Conservation (phyloP, 2,797 vertebrate genomes). For the Vultur gryphus region DNA sequence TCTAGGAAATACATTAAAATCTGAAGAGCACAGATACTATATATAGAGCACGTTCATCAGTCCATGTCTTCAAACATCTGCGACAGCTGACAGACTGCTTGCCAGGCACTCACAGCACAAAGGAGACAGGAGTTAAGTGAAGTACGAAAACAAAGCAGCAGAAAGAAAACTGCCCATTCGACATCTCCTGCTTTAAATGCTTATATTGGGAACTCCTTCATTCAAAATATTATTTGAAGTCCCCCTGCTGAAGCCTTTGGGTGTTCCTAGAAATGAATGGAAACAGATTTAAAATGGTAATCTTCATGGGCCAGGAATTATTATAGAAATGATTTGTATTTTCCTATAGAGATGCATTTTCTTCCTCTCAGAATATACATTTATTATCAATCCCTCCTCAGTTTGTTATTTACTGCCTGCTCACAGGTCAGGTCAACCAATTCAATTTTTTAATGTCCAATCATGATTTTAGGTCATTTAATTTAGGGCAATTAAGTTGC, state of each 20-base stretch:
- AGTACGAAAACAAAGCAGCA: not conserved
- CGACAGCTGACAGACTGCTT: not conserved
- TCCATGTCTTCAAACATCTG: not conserved
- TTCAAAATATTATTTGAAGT: not conserved
- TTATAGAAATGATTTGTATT: not conserved
- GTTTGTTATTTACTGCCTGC: not conserved
- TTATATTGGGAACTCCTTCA: not conserved
- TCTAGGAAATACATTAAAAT: not conserved
- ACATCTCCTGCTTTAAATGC: not conserved
- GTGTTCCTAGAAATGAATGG: not conserved
- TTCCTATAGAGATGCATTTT: not conserved
- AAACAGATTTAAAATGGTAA: not conserved
- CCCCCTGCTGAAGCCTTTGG: not conserved
- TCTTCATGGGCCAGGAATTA: not conserved
- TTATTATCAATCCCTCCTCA: not conserved
- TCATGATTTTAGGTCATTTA: not conserved
- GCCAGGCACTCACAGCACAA: not conserved
- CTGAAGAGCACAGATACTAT: not conserved
- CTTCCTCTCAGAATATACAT: not conserved
- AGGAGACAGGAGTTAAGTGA: not conserved
- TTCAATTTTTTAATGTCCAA: not conserved
- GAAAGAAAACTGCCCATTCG: not conserved
- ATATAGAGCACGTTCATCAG: not conserved
- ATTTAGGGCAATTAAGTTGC: not conserved
- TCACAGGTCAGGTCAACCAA: not conserved